Evolutionary conservation across 2,888 invertebrate genomes (phyloP).

Genomic region (Pristionchus entomophagus): DNA sequence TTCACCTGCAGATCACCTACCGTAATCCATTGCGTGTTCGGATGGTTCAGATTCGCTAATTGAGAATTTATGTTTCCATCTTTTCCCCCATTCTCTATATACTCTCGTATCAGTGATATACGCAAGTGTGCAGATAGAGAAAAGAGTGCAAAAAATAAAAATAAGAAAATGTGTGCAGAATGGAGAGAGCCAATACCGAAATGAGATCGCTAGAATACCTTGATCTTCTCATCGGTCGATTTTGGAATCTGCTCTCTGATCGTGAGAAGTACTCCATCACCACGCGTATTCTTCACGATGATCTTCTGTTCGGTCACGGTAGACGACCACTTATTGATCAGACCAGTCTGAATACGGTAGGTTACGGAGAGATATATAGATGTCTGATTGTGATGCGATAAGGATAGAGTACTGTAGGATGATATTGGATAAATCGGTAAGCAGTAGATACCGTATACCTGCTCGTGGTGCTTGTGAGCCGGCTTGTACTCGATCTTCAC

Average conservation of each 20-base stretch:
- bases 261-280: constrained; percentile 59
- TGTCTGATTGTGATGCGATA: too few species aligned
- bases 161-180: too few species aligned
- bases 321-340: constrained; percentile 59
- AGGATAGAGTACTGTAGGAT: too few species aligned
- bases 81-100: too few species aligned
- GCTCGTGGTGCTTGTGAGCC: constrained; percentile 75
- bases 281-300: constrained; percentile 63
- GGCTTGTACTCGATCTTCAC: constrained; percentile 77
- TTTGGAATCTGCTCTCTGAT: constrained; percentile 68
- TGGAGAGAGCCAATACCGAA: too few species aligned
- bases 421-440: too few species aligned
- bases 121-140: too few species aligned
- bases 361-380: not conserved
- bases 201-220: constrained; percentile 56
- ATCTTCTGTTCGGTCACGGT: constrained; percentile 64
- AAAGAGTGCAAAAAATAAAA: too few species aligned
- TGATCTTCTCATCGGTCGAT: constrained; percentile 70
- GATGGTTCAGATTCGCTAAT: too few species aligned
- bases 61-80: too few species aligned
- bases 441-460: constrained; percentile 55
- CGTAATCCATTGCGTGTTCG: not conserved
- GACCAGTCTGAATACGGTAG: constrained; percentile 53
- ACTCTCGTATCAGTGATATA: too few species aligned
- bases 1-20: constrained; percentile 48